Conservation (phyloP, 2,797 vertebrate genomes). For the Tenualosa ilisha region DNA sequence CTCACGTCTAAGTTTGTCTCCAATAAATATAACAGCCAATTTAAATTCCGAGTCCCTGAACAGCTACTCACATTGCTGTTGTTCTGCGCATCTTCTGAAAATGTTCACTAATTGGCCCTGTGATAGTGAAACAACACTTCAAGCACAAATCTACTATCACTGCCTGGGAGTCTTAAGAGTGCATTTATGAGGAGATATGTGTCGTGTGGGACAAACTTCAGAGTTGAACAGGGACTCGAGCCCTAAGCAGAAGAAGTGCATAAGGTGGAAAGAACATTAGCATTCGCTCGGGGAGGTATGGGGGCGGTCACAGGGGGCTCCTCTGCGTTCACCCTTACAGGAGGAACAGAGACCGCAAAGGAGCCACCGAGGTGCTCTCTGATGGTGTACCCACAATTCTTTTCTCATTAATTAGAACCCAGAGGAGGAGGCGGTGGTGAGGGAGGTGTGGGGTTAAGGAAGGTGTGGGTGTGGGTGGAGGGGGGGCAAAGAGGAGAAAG, state of each 20-base stretch:
- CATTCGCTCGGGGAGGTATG: conserved; percentile 26
- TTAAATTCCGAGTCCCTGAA: not conserved
- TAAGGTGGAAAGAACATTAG: not conserved
- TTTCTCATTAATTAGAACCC: conserved; percentile 72
- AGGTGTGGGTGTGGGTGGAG: conserved; percentile 44
- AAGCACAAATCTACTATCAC: not conserved
- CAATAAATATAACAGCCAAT: not conserved
- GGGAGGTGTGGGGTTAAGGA: conserved; percentile 39
- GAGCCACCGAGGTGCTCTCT: conserved; percentile 45
- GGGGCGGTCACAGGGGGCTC: conserved; percentile 35
- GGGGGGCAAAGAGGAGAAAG: conserved; percentile 46
- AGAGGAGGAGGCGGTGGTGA: conserved; percentile 56
- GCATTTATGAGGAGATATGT: not conserved
- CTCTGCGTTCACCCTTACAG: conserved; percentile 51
- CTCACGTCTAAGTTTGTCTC: not conserved
- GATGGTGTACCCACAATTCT: conserved; percentile 56
- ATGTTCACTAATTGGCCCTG: not conserved
- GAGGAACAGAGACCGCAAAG: conserved; percentile 51
- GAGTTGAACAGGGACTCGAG: not conserved
- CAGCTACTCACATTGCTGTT: not conserved
- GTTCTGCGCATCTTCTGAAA: not conserved
- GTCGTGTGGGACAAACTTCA: not conserved
- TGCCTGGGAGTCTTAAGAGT: not conserved
- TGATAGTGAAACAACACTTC: not conserved
- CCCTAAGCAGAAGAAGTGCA: not conserved